Percentiles rank a stretch among this genome's conserved stretches.
Conservation (phyloP, 2,797 vertebrate species). For the Liasis olivaceus region DNA sequence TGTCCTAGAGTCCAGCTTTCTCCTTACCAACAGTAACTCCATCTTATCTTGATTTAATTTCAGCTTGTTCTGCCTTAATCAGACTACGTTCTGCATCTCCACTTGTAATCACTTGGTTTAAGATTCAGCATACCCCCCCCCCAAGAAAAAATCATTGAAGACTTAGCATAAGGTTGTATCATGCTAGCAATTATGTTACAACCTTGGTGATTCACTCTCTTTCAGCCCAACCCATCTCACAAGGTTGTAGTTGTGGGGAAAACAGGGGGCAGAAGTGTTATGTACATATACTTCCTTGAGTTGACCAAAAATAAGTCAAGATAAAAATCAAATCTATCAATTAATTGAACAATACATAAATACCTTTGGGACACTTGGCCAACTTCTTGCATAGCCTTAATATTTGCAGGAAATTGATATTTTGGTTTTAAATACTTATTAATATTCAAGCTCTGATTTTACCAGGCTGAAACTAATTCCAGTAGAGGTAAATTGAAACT, state of each 20-base stretch:
- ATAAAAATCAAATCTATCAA: too few relatives aligned
- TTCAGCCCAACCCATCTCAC: too few relatives aligned
- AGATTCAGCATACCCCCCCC: background rate
- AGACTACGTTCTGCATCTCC: background rate
- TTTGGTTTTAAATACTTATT: conserved; percentile 1
- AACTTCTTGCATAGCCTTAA: background rate
- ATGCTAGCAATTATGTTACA: background rate
- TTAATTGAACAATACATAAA: too few relatives aligned
- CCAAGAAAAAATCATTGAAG: background rate
- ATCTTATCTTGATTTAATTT: too few relatives aligned
- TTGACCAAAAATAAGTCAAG: too few relatives aligned
- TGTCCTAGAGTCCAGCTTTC: too few relatives aligned
- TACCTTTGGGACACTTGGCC: background rate
- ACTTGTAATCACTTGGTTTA: background rate
- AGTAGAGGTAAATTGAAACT: background rate
- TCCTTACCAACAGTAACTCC: too few relatives aligned
- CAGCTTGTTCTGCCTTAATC: too few relatives aligned
- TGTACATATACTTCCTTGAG: too few relatives aligned
- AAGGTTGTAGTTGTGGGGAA: too few relatives aligned
- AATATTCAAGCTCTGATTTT: conserved; percentile 15
- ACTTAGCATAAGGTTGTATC: background rate
- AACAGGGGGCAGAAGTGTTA: too few relatives aligned
- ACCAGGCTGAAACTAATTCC: background rate
- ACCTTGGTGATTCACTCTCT: background rate
- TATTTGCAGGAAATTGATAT: background rate